phyloP scores from a whole-genome alignment of 2,113 vertebrate species.

The Oncorhynchus clarkii region DNA sequence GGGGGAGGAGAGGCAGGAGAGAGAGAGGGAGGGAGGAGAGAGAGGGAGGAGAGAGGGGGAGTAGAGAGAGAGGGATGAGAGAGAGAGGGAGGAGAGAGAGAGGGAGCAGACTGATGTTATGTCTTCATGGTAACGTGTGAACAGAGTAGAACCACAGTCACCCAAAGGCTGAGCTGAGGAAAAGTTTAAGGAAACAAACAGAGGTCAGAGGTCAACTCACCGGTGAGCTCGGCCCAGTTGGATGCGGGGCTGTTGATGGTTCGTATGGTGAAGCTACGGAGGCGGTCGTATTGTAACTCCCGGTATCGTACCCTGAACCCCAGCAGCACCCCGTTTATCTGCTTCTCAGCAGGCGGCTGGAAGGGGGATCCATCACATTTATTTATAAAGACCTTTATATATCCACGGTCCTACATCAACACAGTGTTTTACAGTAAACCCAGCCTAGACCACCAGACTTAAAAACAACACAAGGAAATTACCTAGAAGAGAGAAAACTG shows the following conservation, averaged over 20 bases:
- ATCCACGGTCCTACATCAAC: too few species aligned
- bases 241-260: slow-evolving; percentile 72
- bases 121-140: neutral
- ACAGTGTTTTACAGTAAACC: too few species aligned
- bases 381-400: too few species aligned
- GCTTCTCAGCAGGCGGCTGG: slow-evolving; percentile 89
- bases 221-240: slow-evolving; percentile 86
- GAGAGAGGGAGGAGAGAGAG: neutral
- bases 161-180: neutral
- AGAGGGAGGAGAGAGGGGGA: slow-evolving; percentile 9
- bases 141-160: neutral
- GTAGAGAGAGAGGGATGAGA: neutral
- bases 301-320: slow-evolving; percentile 92
- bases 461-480: too few species aligned
- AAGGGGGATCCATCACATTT: neutral
- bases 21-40: neutral
- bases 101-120: neutral
- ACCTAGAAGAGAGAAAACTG: too few species aligned
- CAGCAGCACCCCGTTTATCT: slow-evolving; percentile 91
- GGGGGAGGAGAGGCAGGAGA: neutral
- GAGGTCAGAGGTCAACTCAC: slow-evolving; percentile 72
- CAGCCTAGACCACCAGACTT: too few species aligned
- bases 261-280: slow-evolving; percentile 80
- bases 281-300: slow-evolving; percentile 81
- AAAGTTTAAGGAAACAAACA: neutral